Conservation (phyloP, 2,113 vertebrate species). For the Prolemur simus region DNA sequence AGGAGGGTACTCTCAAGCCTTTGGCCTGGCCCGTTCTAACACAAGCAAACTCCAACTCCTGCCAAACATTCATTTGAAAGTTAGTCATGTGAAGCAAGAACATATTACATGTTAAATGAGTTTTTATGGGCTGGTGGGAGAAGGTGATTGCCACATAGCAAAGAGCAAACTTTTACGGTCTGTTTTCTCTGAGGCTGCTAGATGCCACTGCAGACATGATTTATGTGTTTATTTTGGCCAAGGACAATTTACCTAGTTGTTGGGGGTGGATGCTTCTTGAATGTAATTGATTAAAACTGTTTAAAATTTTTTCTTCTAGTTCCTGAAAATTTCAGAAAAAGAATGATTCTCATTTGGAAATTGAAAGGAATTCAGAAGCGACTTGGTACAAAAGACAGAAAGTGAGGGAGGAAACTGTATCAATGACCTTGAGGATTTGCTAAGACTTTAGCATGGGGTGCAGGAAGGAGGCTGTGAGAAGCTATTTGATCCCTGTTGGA, state of each 20-base stretch:
- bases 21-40: background rate
- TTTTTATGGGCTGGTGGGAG: constrained; percentile 53
- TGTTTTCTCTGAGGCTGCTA: background rate
- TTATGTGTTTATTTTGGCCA: constrained; percentile 21
- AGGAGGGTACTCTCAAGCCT: background rate
- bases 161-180: constrained; percentile 36
- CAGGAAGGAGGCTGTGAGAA: background rate
- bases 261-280: background rate
- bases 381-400: background rate
- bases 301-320: background rate
- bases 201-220: background rate
- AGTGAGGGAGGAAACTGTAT: background rate
- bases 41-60: constrained; percentile 12
- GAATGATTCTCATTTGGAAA: background rate
- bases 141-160: background rate
- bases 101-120: constrained; percentile 35
- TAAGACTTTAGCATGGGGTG: background rate
- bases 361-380: constrained; percentile 25
- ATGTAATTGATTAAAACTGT: constrained; percentile 22
- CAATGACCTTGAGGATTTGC: background rate
- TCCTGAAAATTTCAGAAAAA: background rate
- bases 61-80: constrained; percentile 37
- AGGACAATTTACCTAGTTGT: background rate
- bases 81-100: constrained; percentile 27
- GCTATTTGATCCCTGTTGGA: background rate